Percentiles rank a stretch among this genome's conserved stretches.
Conservation (phyloP, 2,113 vertebrate genomes). For the Nettapus auritus region DNA sequence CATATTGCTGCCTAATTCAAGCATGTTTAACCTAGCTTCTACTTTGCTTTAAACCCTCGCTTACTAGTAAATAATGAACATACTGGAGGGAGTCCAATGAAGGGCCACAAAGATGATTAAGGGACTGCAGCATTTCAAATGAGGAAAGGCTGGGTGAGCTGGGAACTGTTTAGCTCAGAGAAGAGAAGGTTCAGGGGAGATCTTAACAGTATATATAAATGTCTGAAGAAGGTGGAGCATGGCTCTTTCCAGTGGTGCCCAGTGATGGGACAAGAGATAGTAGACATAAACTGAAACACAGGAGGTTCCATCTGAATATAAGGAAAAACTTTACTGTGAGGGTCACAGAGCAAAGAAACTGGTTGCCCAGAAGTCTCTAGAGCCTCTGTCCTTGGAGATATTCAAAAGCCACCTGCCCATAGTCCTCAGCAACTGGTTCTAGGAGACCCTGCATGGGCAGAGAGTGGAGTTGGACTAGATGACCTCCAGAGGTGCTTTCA, state of each 20-base stretch:
- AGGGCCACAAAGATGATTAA: not conserved
- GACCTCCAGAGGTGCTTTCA: not conserved
- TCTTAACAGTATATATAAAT: not conserved
- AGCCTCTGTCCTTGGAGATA: not conserved
- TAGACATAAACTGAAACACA: not conserved
- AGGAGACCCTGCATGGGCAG: fast-evolving
- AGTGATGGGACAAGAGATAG: not conserved
- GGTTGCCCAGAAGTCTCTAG: not conserved
- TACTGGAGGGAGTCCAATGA: not conserved
- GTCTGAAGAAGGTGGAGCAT: not conserved
- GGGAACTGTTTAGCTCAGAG: not conserved
- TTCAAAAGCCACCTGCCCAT: not conserved
- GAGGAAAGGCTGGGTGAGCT: not conserved
- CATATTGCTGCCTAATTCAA: not conserved
- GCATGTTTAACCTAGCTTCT: not conserved
- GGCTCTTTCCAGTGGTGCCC: not conserved
- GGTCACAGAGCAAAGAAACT: not conserved
- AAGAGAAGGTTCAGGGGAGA: not conserved
- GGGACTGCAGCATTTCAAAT: not conserved
- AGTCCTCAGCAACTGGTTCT: not conserved
- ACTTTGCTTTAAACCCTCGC: not conserved
- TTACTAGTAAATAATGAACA: not conserved
- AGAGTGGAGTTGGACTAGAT: not conserved
- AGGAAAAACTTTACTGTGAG: not conserved
- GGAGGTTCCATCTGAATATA: not conserved